Percentiles rank a stretch among this genome's conserved stretches.
These are phyloP conservation scores for Glomeris maerens DNA, from an alignment of 1,140 invertebrate species.

Conservation along the genomic window DNA sequence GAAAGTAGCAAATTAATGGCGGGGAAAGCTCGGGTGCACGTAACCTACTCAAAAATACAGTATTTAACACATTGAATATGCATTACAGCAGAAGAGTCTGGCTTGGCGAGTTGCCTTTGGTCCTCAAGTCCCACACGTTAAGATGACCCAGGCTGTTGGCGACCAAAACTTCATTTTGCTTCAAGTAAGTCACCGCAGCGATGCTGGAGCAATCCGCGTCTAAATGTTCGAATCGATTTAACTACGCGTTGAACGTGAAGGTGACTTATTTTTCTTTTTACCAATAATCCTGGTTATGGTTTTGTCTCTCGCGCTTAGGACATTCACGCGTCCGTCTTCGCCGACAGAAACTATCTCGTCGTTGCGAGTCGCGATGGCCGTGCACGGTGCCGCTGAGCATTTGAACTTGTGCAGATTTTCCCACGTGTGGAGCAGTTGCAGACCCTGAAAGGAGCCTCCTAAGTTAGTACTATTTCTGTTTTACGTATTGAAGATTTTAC, in stretches of 20 bases:
- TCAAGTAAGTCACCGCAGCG: conserved; percentile 54
- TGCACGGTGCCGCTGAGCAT: conserved; percentile 22
- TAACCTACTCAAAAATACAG: too few relatives aligned
- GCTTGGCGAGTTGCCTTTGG: neutral
- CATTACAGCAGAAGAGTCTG: too few relatives aligned
- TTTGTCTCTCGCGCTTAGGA: neutral
- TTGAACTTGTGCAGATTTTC: conserved; percentile 37
- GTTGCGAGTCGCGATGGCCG: conserved; percentile 24
- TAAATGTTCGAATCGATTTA: conserved; percentile 5
- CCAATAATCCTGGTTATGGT: neutral
- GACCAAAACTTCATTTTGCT: conserved; percentile 58
- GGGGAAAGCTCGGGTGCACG: too few relatives aligned
- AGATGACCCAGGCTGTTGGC: conserved; percentile 71
- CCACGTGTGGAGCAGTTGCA: conserved; percentile 31
- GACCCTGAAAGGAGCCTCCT: conserved; percentile 16
- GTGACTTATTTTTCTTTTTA: conserved; percentile 40
- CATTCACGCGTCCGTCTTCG: conserved; percentile 51
- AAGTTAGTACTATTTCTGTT: too few relatives aligned
- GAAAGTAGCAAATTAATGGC: too few relatives aligned
- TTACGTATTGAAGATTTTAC: neutral
- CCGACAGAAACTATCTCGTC: conserved; percentile 45
- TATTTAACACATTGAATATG: too few relatives aligned
- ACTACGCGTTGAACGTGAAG: neutral
- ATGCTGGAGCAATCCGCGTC: conserved; percentile 67
- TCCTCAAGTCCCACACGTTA: conserved; percentile 70